A percentile compares a stretch with the other conserved stretches of the same genome.
Evolutionary conservation across 2,888 invertebrate genomes (phyloP).

Genomic region (Mechanitis messenoides): DNA sequence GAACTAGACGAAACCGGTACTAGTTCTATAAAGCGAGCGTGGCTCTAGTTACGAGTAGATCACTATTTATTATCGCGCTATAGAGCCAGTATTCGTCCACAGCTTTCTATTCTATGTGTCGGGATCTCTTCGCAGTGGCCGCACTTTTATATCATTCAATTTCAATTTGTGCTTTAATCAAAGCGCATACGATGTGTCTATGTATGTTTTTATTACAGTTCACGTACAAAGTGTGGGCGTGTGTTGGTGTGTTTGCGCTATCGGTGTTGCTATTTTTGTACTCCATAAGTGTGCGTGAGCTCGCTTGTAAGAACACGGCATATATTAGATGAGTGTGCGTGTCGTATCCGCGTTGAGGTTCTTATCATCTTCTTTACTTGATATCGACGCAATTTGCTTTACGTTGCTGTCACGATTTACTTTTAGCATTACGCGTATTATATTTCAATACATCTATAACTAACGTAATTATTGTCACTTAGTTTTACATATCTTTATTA

Average conservation of each 20-base stretch:
- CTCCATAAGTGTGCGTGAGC: slow-evolving; percentile 41
- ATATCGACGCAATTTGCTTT: slow-evolving; percentile 53
- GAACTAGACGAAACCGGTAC: slow-evolving; percentile 65
- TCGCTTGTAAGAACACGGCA: slow-evolving; percentile 36
- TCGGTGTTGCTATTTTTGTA: slow-evolving; percentile 68
- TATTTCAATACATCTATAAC: too few species aligned
- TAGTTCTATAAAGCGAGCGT: slow-evolving; percentile 42
- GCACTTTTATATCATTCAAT: slow-evolving; percentile 52
- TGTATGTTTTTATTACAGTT: slow-evolving; percentile 74
- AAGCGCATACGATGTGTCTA: slow-evolving; percentile 53
- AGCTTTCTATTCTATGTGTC: slow-evolving; percentile 44
- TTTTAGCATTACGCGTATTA: slow-evolving; percentile 17
- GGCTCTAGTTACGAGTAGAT: slow-evolving; percentile 29
- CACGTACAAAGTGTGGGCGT: slow-evolving; percentile 69
- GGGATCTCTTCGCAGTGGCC: slow-evolving; percentile 30
- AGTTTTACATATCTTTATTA: too few species aligned
- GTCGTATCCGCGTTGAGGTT: slow-evolving; percentile 63
- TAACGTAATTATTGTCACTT: too few species aligned
- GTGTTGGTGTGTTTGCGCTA: slow-evolving; percentile 75
- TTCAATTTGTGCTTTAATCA: slow-evolving; percentile 66
- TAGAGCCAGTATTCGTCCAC: slow-evolving; percentile 45
- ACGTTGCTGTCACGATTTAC: slow-evolving; percentile 33
- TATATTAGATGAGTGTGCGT: slow-evolving; percentile 42
- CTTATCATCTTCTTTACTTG: slow-evolving; percentile 64
- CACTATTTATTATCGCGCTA: slow-evolving; percentile 29